Evolutionary conservation across 2,797 vertebrate species (phyloP).

Genomic region (Iguana delicatissima): DNA sequence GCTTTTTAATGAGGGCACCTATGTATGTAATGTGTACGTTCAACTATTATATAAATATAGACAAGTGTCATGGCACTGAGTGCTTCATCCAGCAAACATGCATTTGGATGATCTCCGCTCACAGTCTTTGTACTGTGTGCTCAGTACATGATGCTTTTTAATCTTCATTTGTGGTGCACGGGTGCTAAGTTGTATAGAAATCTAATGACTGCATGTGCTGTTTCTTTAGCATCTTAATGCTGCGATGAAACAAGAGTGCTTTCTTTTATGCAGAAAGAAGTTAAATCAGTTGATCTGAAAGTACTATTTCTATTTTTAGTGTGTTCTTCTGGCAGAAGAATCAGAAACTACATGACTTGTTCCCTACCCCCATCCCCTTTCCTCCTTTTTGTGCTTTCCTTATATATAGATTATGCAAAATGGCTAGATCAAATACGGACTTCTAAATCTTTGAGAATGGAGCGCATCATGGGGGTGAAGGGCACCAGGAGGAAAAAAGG

Average conservation of each 20-base stretch:
- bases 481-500: constrained; percentile 50
- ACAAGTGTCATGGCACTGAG: constrained; percentile 75
- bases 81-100: constrained; percentile 69
- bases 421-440: constrained; percentile 78
- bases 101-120: constrained; percentile 76
- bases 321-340: constrained; percentile 76
- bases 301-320: constrained; percentile 85
- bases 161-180: constrained; percentile 73
- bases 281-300: constrained; percentile 78
- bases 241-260: constrained; percentile 69
- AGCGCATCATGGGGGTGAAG: constrained; percentile 66
- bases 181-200: constrained; percentile 78
- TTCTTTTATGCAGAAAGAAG: constrained; percentile 62
- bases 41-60: constrained; percentile 73
- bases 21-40: constrained; percentile 66
- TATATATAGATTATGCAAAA: constrained; percentile 75
- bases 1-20: constrained; percentile 46
- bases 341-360: constrained; percentile 72
- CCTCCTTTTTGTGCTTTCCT: constrained; percentile 66
- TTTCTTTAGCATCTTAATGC: constrained; percentile 69
- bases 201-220: constrained; percentile 74
- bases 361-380: constrained; percentile 43
- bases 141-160: constrained; percentile 72
- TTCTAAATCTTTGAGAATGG: constrained; percentile 74
- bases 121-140: constrained; percentile 80